A percentile compares a stretch with the other conserved stretches of the same genome.
These are phyloP conservation scores for Drosophila grimshawi DNA, from an alignment of 1,140 invertebrate genomes.

Conservation along the genomic window DNA sequence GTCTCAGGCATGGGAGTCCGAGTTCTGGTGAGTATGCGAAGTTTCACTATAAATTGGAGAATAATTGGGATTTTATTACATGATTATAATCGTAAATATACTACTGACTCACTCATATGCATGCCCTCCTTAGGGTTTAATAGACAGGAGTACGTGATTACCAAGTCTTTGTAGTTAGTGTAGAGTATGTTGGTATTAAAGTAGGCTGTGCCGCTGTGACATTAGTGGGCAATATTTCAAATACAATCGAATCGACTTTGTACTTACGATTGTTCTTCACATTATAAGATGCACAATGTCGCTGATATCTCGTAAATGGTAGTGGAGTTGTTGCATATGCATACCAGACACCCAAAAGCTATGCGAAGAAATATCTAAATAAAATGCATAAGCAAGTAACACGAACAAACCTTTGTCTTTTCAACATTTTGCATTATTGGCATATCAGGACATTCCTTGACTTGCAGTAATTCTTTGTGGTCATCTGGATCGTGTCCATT, in stretches of 20 bases:
- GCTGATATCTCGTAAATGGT: not conserved
- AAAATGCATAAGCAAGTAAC: too few relatives aligned
- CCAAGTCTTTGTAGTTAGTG: conserved; percentile 29
- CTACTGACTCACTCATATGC: conserved; percentile 36
- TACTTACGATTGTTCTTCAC: conserved; percentile 53
- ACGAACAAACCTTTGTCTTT: conserved; percentile 19
- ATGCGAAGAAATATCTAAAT: not conserved
- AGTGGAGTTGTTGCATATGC: conserved; percentile 59
- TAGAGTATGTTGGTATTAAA: conserved; percentile 48
- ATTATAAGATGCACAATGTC: conserved; percentile 57
- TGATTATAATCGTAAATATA: too few relatives aligned
- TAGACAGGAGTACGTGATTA: conserved; percentile 47
- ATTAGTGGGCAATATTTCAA: not conserved
- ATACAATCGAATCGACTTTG: not conserved
- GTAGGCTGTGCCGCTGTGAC: not conserved
- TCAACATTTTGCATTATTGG: conserved; percentile 14
- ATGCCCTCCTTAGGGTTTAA: not conserved
- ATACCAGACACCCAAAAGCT: conserved; percentile 61
- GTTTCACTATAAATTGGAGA: conserved; percentile 22
- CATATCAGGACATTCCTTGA: conserved; percentile 26
- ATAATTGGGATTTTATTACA: not conserved
- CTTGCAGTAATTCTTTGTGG: not conserved
- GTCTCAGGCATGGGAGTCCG: conserved; percentile 11
- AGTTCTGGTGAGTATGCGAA: conserved; percentile 55
- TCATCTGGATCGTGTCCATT: not conserved